Evolutionary conservation across 2,888 invertebrate species (phyloP), one percentile per base, ranked within the genome.

Genomic region (Nowickia ferox): DNA sequence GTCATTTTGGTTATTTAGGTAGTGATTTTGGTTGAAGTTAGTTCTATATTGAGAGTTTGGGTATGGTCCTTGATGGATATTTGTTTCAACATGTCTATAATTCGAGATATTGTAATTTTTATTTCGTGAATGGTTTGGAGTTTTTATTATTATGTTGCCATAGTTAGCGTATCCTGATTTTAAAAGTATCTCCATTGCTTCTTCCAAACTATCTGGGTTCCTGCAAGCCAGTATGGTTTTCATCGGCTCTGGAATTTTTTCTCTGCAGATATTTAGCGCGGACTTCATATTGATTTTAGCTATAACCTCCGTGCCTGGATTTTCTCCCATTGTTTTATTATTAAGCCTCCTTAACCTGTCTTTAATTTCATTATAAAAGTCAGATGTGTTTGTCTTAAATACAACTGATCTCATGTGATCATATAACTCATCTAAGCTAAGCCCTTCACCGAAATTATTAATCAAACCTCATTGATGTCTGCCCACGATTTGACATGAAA

Each of bases 1-100:
- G n/a, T n/a, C n/a, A n/a, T n/a, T n/a, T n/a, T 40, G 1, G 9
- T 59, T 59, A 59, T 59, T 59, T 38, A 38, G 38, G 15, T 38
- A 48, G 42, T 79, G 40, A 19, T 61, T 55, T 17, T 42, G 42
- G 48, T 22, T 80, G 22, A 57, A 46, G 55, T 19, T 17, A 13
- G 22, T 61, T 40, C 89, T 89, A 1, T 88, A 88, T 66, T 90
- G 89, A 19, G 44, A 44, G 30, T 55, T 55, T 40, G 53, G 13
- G 2, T 57, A 71, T 57, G 57, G 44, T 57, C 6, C 17, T 69
- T 53, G 55, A 38, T 44, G 30, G 15, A 51, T 68, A 38, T 38
- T 48, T 68, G 48, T 68, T 48, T 69, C 22, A 40, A 42, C 19
- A 42, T 55, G 8, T 55, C 22, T 69, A 69, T 55, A 10, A 19